A percentile compares a stretch with the other conserved stretches of the same genome.
phyloP scores from a whole-genome alignment of 2,888 invertebrate species.

The Steinernema carpocapsae region DNA sequence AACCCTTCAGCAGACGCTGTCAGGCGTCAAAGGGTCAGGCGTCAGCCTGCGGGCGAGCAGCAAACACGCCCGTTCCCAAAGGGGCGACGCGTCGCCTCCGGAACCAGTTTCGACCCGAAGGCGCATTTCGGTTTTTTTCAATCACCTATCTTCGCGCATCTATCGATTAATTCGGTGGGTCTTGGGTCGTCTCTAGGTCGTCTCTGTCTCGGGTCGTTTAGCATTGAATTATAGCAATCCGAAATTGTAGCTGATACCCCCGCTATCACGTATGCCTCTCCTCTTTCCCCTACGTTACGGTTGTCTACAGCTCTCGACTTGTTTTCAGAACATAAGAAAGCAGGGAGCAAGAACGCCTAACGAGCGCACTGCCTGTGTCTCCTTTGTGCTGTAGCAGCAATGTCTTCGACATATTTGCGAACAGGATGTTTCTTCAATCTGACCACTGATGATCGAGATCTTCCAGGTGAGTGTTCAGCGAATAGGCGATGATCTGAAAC shows the following conservation, averaged over 20 bases:
- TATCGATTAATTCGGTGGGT: conserved; percentile 14
- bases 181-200: background rate
- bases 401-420: conserved; percentile 45
- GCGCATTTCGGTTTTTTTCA: conserved; percentile 25
- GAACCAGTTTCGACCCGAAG: conserved; percentile 21
- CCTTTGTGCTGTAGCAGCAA: too few species aligned
- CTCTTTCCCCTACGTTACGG: too few species aligned
- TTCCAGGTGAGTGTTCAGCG: conserved; percentile 47
- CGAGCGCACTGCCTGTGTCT: too few species aligned
- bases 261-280: too few species aligned
- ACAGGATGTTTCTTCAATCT: conserved; percentile 62
- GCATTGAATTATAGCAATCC: conserved; percentile 4
- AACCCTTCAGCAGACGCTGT: background rate
- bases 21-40: conserved; percentile 5
- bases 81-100: background rate
- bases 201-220: background rate
- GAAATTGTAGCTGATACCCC: background rate
- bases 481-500: background rate
- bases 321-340: too few species aligned
- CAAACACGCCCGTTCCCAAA: too few species aligned
- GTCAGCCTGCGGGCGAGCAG: conserved; percentile 7
- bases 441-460: conserved; percentile 56
- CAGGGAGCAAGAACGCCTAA: too few species aligned
- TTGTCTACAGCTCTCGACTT: too few species aligned
- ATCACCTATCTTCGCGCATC: background rate